These are phyloP conservation scores for Sphaeramia orbicularis DNA, from an alignment of 2,797 vertebrate genomes.

Conservation along the genomic window DNA sequence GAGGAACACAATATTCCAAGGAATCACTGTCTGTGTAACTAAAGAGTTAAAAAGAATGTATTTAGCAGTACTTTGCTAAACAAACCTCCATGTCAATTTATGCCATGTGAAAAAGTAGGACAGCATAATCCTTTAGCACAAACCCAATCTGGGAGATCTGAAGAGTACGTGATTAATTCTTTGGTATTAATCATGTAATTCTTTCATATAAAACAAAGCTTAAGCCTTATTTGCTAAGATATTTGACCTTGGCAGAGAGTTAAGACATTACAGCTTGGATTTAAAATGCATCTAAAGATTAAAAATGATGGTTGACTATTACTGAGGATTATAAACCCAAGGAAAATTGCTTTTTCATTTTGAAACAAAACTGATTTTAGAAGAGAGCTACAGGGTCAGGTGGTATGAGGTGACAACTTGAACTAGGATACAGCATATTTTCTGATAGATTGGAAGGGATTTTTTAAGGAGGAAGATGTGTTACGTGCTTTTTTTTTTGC, in stretches of 20 bases:
- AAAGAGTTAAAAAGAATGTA: slow-evolving; percentile 78
- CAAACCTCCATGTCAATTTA: slow-evolving; percentile 84
- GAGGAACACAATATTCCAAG: slow-evolving; percentile 8
- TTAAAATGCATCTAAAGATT: slow-evolving; percentile 93
- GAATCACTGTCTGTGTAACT: background rate
- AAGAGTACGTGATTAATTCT: slow-evolving; percentile 91
- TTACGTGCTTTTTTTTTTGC: slow-evolving; percentile 42
- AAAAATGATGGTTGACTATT: slow-evolving; percentile 90
- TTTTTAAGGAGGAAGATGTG: slow-evolving; percentile 58
- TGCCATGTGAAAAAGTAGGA: slow-evolving; percentile 88
- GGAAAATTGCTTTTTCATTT: slow-evolving; percentile 90
- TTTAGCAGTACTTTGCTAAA: slow-evolving; percentile 79
- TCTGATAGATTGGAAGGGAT: slow-evolving; percentile 55
- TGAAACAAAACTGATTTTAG: slow-evolving; percentile 87
- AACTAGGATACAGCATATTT: slow-evolving; percentile 56
- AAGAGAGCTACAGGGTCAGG: slow-evolving; percentile 82
- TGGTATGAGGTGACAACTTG: slow-evolving; percentile 83
- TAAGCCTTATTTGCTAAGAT: slow-evolving; percentile 91
- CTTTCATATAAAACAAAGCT: slow-evolving; percentile 92
- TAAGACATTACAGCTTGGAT: slow-evolving; percentile 90
- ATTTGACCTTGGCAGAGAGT: slow-evolving; percentile 90
- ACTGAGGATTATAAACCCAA: slow-evolving; percentile 89
- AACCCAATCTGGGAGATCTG: slow-evolving; percentile 88
- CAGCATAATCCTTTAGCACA: slow-evolving; percentile 88
- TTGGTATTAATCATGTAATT: slow-evolving; percentile 91